A percentile compares a stretch with the other conserved stretches of the same genome.
Evolutionary conservation across 2,113 vertebrate species (phyloP).

Genomic region (Phaethon lepturus): DNA sequence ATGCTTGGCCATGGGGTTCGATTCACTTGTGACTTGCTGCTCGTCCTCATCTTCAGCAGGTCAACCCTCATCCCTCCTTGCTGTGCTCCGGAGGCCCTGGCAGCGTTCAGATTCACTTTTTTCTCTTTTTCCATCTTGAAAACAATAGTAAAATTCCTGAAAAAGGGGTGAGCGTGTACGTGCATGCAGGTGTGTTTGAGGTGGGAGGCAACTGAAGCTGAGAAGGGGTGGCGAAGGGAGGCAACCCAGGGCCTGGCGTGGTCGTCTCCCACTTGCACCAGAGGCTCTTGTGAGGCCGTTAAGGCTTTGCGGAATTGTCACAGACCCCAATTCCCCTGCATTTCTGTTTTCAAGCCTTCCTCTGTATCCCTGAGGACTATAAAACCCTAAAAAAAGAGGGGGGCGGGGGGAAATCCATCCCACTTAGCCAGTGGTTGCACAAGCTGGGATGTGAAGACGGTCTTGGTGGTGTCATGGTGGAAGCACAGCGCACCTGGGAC

Average conservation of each 20-base stretch:
- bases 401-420: too few relatives aligned
- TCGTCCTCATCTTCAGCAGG: neutral
- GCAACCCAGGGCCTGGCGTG: rapidly evolving
- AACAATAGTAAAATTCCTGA: constrained; percentile 47
- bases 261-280: neutral
- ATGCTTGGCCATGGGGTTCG: rapidly evolving
- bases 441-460: neutral
- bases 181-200: neutral
- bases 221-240: neutral
- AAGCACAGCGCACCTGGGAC: neutral
- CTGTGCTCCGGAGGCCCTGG: neutral
- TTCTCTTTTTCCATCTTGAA: neutral
- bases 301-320: neutral
- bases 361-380: neutral
- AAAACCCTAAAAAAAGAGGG: neutral
- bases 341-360: neutral
- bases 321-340: neutral
- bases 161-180: neutral
- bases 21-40: rapidly evolving
- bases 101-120: neutral
- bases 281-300: neutral
- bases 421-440: rapidly evolving
- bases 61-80: neutral
- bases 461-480: neutral
- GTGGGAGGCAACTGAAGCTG: neutral